Percentiles rank a stretch among this genome's conserved stretches.
phyloP scores from a whole-genome alignment of 2,797 vertebrate species.

The Phataginus tricuspis region DNA sequence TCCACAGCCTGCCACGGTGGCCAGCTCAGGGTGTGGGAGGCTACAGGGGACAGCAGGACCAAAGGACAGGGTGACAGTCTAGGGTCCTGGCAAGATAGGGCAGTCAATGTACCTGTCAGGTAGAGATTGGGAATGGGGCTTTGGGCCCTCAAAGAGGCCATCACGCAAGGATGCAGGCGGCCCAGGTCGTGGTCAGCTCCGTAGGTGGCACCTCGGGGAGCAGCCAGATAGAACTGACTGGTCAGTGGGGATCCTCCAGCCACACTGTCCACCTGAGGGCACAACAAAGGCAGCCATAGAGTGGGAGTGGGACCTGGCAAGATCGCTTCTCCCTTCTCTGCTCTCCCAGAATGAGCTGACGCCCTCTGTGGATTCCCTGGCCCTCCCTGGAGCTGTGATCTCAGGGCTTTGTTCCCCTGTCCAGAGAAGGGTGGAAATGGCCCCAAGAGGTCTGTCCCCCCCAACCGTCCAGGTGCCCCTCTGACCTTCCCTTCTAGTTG shows the following conservation, averaged over 20 bases:
- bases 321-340: background rate
- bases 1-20: background rate
- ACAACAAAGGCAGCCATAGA: background rate
- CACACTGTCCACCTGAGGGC: constrained; percentile 89
- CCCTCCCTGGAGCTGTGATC: background rate
- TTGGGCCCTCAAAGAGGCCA: constrained; percentile 86
- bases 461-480: fast-evolving
- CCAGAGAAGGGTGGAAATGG: background rate
- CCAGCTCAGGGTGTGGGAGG: background rate
- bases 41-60: background rate
- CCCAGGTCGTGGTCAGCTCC: constrained; percentile 87
- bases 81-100: background rate
- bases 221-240: constrained; percentile 91
- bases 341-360: background rate
- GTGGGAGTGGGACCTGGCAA: background rate
- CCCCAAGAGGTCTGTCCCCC: background rate
- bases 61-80: background rate
- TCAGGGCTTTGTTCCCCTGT: background rate
- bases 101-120: constrained; percentile 90
- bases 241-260: constrained; percentile 92
- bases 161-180: constrained; percentile 86
- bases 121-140: constrained; percentile 95
- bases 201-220: constrained; percentile 91
- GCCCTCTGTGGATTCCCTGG: background rate
- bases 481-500: constrained; percentile 92